Base-by-base conservation (phyloP, 2,113 vertebrate species). In the Rattus norvegicus region DNA sequence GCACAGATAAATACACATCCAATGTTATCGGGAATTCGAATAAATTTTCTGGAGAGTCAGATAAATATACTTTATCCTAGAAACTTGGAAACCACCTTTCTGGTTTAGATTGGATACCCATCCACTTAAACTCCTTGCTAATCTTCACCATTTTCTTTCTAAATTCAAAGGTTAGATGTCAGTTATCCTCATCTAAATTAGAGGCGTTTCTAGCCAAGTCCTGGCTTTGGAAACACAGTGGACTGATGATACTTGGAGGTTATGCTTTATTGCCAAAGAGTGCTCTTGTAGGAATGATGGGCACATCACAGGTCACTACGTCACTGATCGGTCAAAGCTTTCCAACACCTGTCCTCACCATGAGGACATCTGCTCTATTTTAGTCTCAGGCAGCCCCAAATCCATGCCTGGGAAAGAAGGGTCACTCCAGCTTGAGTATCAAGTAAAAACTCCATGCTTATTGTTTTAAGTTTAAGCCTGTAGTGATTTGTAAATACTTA, bases 11-110 rank as follows among this genome's bases (percentile, higher is more conserved):
- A 92, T 56, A 83, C 17, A 92, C 22, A 9, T 95, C 65, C 28
- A 63, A 4, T 59, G 5, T 91, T 93, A 95, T 72, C 24, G 97
- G 39, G 28, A 97, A 96, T 95, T 88, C 93, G 24, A 95, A 89
- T 52, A 94, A n/a, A 91, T 95, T 93, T 95, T 59, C 52, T 90
- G 92, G 92, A 76, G 56, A 95, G 56, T 13, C 26, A 65, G 54
- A 72, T 49, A 91, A 94, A 59, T 36, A 59, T 43, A 88, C 52
- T 65, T 63, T 95, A 49, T 73, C 73, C 77, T 93, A 94, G 89
- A 94, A 96, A 95, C n/a, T 13, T 69, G 77, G 49, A 95, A 94
- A 52, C 61, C 17, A 72, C 79, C 77, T 39, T 95, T 69, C 76
- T 39, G 9, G 24, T 83, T 94, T 52, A 47, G 39, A 79, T 54